Evolutionary conservation across 2,113 vertebrate genomes (phyloP).

Genomic region (Thunnus thynnus): DNA sequence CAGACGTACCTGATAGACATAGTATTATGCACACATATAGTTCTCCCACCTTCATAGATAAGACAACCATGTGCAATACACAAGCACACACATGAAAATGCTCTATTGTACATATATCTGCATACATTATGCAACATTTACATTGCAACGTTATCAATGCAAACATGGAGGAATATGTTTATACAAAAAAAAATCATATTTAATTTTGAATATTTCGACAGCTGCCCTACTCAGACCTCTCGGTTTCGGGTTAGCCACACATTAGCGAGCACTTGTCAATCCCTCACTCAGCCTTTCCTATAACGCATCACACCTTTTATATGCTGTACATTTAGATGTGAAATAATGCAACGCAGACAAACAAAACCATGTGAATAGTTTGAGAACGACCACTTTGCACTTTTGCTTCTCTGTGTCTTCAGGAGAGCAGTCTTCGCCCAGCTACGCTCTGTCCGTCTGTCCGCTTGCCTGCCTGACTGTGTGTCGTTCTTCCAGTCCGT

Average conservation of each 20-base stretch:
- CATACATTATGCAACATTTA: constrained; percentile 76
- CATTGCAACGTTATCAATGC: constrained; percentile 73
- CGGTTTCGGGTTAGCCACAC: constrained; percentile 34
- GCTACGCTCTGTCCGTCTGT: constrained; percentile 56
- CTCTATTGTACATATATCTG: constrained; percentile 72
- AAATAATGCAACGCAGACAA: constrained; percentile 32
- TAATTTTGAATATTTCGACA: constrained; percentile 41
- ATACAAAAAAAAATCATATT: constrained; percentile 27
- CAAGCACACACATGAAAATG: constrained; percentile 70
- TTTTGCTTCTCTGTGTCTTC: constrained; percentile 77
- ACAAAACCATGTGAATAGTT: constrained; percentile 60
- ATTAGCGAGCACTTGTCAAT: constrained; percentile 25
- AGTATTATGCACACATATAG: constrained; percentile 58
- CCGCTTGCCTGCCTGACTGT: constrained; percentile 54
- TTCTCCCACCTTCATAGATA: constrained; percentile 52
- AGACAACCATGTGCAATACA: constrained; percentile 63
- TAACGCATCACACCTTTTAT: constrained; percentile 62
- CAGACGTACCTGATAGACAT: constrained; percentile 38
- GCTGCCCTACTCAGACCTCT: constrained; percentile 23
- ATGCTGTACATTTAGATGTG: constrained; percentile 53
- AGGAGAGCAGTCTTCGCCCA: constrained; percentile 55
- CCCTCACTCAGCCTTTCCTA: constrained; percentile 40
- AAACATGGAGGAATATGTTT: constrained; percentile 67
- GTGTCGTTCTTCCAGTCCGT: constrained; percentile 47
- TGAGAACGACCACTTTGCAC: constrained; percentile 81